Base-by-base conservation (phyloP, 2,113 vertebrate species). In the Turnix velox region DNA sequence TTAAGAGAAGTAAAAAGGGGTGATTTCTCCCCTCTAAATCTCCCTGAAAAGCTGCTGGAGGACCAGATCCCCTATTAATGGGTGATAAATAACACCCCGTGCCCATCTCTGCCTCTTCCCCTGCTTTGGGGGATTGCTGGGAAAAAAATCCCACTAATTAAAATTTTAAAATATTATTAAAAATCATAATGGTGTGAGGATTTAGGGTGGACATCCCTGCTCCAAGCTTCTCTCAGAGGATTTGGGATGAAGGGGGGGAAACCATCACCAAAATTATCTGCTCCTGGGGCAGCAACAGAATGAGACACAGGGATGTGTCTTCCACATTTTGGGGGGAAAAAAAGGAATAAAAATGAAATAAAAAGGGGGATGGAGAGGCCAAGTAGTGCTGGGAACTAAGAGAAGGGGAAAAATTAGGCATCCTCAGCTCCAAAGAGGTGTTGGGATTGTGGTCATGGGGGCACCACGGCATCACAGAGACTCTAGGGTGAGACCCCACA, bases 401-500 rank as follows among this genome's bases (percentile, higher is more conserved):
- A 19, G 6, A 23, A 13, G 9, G 17, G 16, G n/a, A 35, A 42
- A 51, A 39, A 20, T 3, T 1, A 0, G 13, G 58, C 0, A 0
- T 65, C 10, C 22, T 68, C 33, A 27, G 14, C 39, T 43, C 27
- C 18, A 42, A 51, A 65, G 4, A 0, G 1, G n/a, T 67, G 42
- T 0, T 8, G 27, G 40, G 22, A 69, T 65, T 54, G 39, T 18
- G 1, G 13, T 23, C 6, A 0, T 0, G 1, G 68, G 42, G 78
- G 0, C 61, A 30, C 31, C 35, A 4, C 0, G 0, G 30, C 37
- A 59, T 22, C 3, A 0, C 0, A 12, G 35, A 66, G 48, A 35
- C 27, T 31, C 27, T 3, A 4, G 13, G 43, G 22, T 7, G 51
- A 40, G 18, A 25, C 1, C 18, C 30, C 30, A 12, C 14, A 1